Evolutionary conservation across 2,797 vertebrate genomes (phyloP).

Genomic region (Triplophysa bombifrons): DNA sequence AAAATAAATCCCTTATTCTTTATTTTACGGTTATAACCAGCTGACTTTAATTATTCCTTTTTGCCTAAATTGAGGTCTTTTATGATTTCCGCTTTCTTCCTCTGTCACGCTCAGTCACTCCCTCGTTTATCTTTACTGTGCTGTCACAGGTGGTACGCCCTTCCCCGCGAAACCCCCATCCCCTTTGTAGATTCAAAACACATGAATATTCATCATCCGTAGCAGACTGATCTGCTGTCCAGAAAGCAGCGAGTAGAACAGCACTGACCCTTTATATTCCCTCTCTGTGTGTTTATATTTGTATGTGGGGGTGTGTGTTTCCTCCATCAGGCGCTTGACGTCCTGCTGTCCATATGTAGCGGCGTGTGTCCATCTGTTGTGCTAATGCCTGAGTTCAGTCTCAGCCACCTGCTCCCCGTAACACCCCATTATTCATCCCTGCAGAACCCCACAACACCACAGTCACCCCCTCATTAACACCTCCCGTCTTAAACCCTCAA

Average conservation of each 20-base stretch:
- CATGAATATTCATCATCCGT: conserved; percentile 24
- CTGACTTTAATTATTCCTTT: too few relatives aligned
- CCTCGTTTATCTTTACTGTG: neutral
- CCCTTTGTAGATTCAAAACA: conserved; percentile 12
- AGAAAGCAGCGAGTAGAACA: conserved; percentile 27
- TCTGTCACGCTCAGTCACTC: conserved; percentile 18
- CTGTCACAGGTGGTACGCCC: conserved; percentile 19
- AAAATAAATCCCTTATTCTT: too few relatives aligned
- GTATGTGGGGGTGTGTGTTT: conserved; percentile 28
- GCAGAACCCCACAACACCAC: neutral
- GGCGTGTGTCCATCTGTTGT: conserved; percentile 79
- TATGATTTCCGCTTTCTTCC: neutral
- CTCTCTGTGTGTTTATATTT: conserved; percentile 22
- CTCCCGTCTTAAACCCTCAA: neutral
- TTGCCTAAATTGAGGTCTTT: neutral
- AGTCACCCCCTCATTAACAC: conserved; percentile 11
- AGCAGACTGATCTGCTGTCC: conserved; percentile 30
- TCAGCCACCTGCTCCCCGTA: conserved; percentile 79
- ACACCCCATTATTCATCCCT: conserved; percentile 74
- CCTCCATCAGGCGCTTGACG: conserved; percentile 71
- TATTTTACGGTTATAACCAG: too few relatives aligned
- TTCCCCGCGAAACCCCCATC: conserved; percentile 47
- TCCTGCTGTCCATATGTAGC: conserved; percentile 77
- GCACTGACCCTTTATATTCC: conserved; percentile 8
- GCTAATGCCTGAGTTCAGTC: conserved; percentile 74